Conservation (phyloP, 2,797 vertebrate species). For the Cuniculus paca region DNA sequence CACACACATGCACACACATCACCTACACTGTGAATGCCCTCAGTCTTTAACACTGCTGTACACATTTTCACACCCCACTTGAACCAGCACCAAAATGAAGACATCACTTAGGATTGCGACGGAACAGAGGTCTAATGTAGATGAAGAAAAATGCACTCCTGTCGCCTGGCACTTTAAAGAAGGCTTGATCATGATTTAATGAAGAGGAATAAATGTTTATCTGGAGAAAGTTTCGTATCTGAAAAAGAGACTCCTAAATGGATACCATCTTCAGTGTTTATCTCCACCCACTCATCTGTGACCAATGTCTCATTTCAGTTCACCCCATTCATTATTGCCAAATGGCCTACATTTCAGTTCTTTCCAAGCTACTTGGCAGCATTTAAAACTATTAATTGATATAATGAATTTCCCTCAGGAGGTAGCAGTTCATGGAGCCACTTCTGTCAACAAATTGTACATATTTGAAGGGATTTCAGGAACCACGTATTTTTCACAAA, state of each 20-base stretch:
- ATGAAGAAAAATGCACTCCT: neutral
- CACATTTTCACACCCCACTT: rapidly evolving
- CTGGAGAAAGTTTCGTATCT: neutral
- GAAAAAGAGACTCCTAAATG: neutral
- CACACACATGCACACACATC: rapidly evolving
- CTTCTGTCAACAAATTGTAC: neutral
- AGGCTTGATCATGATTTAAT: neutral
- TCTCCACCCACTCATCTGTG: neutral
- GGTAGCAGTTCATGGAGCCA: neutral
- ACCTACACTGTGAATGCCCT: too few relatives aligned
- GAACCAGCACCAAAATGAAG: neutral
- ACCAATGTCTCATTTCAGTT: neutral
- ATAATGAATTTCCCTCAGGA: neutral
- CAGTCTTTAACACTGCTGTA: neutral
- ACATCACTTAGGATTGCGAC: neutral
- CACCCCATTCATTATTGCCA: neutral
- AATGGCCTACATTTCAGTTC: neutral
- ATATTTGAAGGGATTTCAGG: neutral
- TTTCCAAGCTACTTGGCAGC: neutral
- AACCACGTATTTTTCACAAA: neutral
- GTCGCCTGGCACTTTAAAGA: neutral
- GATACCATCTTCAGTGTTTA: neutral
- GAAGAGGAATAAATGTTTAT: neutral
- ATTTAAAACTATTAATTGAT: neutral
- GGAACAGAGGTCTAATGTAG: neutral